Evolutionary conservation across 64 coral and sea anemone species (phyloP), one percentile per base, ranked within the genome.

Genomic region (Pachyseris speciosa): DNA sequence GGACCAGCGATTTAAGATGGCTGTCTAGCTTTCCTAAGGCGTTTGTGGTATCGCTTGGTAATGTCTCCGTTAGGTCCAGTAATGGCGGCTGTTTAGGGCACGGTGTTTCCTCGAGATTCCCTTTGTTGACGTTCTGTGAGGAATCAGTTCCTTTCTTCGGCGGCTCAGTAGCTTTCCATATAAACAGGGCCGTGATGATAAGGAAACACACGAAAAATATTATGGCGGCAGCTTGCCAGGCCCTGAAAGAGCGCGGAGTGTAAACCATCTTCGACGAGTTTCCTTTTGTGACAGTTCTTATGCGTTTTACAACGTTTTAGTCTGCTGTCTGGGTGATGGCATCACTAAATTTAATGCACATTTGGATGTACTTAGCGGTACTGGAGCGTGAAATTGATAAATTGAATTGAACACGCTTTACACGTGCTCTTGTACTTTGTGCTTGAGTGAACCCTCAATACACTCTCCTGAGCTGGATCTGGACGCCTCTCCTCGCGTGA

Each of bases 81-180:
- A 89, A 19, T 16, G 73, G 52, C 31, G 87, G 87, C 15, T 78
- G 72, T 25, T 43, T 64, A 27, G 87, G 87, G 9, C 87, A 89
- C 1, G 39, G 12, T 1, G 1, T 33, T 5, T 67, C 30, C 1
- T 17, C 27, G 20, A 58, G 19, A 26, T 74, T 55, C 6, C 48
- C 37, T 20, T 26, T 26, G 22, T 37, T 75, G 20, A 44, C 20
- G 45, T 37, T 75, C 11, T 32, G 72, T 75, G 34, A 1, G 0
- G 12, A 42, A 11, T 75, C 20, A 57, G 0, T 57, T 57, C 22
- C 52, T 1, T 75, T 27, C 32, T 19, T 43, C 22, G 36, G 24
- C 1, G 5, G 2, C 25, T 75, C 72, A 42, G 72, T 75, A 32
- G 11, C 38, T 32, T 72, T 72, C 72, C 72, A 75, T 75, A 75